Conservation (phyloP, 2,888 invertebrate genomes). For the Drosophila paramelanica region DNA sequence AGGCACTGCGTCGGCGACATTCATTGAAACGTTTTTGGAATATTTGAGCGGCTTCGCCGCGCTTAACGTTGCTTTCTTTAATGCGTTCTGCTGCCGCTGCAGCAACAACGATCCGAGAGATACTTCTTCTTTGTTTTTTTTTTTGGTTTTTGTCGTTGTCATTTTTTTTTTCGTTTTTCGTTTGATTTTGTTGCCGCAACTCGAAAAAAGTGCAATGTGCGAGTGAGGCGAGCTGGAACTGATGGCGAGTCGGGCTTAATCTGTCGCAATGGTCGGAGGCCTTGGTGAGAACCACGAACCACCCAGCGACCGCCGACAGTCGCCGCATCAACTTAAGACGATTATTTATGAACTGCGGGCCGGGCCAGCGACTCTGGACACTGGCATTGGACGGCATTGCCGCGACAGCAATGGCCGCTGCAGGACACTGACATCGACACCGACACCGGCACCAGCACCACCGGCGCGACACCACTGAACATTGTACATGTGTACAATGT, state of each 20-base stretch:
- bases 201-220: slow-evolving; percentile 38
- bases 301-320: slow-evolving; percentile 64
- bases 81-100: slow-evolving; percentile 30
- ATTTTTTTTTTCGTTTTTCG: background rate
- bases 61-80: slow-evolving; percentile 36
- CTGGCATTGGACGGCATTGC: slow-evolving; percentile 14
- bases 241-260: slow-evolving; percentile 52
- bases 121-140: slow-evolving; percentile 19
- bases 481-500: slow-evolving; percentile 72
- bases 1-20: slow-evolving; percentile 77
- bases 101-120: slow-evolving; percentile 29
- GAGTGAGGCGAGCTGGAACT: slow-evolving; percentile 18
- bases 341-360: slow-evolving; percentile 79
- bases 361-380: slow-evolving; percentile 25
- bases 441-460: background rate
- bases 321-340: slow-evolving; percentile 77
- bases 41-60: slow-evolving; percentile 56
- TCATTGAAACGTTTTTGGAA: slow-evolving; percentile 79
- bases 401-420: slow-evolving; percentile 61
- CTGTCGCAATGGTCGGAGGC: slow-evolving; percentile 54
- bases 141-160: background rate
- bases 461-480: slow-evolving; percentile 19
- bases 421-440: slow-evolving; percentile 73
- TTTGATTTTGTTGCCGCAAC: slow-evolving; percentile 5
- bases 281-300: slow-evolving; percentile 54